Conservation (phyloP, 2,888 invertebrate genomes). For the Rhagophthalmus giganteus region DNA sequence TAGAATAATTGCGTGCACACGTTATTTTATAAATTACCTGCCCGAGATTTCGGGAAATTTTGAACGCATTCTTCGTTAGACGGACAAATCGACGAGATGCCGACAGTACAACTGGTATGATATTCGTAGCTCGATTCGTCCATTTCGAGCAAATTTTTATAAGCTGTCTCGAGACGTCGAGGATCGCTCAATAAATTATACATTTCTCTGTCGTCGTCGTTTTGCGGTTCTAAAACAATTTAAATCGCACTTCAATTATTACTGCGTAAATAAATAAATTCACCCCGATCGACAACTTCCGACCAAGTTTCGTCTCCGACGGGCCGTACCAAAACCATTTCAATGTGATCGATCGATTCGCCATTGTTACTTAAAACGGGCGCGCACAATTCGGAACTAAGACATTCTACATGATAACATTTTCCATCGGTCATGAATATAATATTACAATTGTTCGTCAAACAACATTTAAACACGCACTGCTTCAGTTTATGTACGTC, state of each 20-base stretch:
- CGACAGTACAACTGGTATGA: constrained; percentile 62
- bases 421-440: constrained; percentile 75
- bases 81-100: constrained; percentile 62
- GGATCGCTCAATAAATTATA: constrained; percentile 21
- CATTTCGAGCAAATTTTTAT: constrained; percentile 25
- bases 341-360: constrained; percentile 62
- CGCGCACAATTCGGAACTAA: constrained; percentile 70
- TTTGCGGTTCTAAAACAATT: neutral
- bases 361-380: constrained; percentile 66
- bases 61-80: constrained; percentile 71
- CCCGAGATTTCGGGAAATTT: constrained; percentile 59
- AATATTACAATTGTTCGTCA: constrained; percentile 71
- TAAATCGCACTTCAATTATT: neutral
- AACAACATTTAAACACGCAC: constrained; percentile 71
- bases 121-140: constrained; percentile 40
- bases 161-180: constrained; percentile 9
- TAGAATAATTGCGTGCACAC: constrained; percentile 25
- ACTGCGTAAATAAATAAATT: neutral
- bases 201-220: constrained; percentile 16
- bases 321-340: constrained; percentile 78
- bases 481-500: constrained; percentile 61
- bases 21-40: constrained; percentile 38
- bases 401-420: constrained; percentile 78
- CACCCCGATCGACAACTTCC: constrained; percentile 48
- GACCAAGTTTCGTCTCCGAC: constrained; percentile 62